A percentile compares a stretch with the other conserved stretches of the same genome.
phyloP scores from a whole-genome alignment of 2,888 invertebrate genomes.

The Teleiodes luculella region DNA sequence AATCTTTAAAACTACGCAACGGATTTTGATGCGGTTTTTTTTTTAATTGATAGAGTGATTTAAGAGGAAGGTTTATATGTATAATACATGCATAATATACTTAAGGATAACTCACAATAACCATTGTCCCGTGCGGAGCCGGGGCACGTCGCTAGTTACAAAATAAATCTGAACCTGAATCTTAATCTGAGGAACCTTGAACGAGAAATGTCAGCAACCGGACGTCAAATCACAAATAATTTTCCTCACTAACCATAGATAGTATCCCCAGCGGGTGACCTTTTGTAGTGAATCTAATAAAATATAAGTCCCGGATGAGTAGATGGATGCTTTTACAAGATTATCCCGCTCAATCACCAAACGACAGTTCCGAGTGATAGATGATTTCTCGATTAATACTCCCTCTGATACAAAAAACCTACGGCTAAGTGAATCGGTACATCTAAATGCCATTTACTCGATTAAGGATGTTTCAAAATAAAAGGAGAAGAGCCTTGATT shows the following conservation, averaged over 20 bases:
- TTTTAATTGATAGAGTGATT: too few relatives aligned
- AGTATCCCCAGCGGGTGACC: neutral
- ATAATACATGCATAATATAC: too few relatives aligned
- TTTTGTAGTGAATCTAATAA: conserved; percentile 9
- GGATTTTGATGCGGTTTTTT: too few relatives aligned
- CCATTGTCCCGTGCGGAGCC: too few relatives aligned
- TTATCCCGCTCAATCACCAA: conserved; percentile 43
- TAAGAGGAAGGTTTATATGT: too few relatives aligned
- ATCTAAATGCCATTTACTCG: neutral
- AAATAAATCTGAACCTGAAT: too few relatives aligned
- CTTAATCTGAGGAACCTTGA: too few relatives aligned
- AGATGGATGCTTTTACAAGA: conserved; percentile 43
- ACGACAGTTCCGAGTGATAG: conserved; percentile 38
- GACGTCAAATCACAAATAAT: neutral
- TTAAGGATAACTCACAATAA: too few relatives aligned
- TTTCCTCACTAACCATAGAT: neutral
- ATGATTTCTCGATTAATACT: conserved; percentile 27
- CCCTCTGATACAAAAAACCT: neutral
- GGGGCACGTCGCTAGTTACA: too few relatives aligned
- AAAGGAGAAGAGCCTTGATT: too few relatives aligned
- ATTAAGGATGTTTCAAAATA: neutral
- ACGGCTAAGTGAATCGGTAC: neutral
- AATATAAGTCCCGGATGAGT: conserved; percentile 18
- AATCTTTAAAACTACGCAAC: too few relatives aligned
- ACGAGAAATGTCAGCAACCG: neutral